phyloP scores from a whole-genome alignment of 2,888 invertebrate genomes.

The Agonum fuliginosum region DNA sequence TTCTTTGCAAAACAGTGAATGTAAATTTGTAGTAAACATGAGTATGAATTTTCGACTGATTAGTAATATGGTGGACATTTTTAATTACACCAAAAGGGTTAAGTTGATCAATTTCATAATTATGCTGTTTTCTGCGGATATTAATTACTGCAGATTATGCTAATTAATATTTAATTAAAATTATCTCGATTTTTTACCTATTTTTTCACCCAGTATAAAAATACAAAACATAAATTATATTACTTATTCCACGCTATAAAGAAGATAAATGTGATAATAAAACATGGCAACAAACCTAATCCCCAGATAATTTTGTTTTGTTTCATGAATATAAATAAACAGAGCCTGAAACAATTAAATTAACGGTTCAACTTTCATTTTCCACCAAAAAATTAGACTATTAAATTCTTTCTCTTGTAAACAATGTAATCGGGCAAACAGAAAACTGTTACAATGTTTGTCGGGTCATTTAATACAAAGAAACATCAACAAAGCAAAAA shows the following conservation, averaged over 20 bases:
- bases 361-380: constrained; percentile 39
- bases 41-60: too few relatives aligned
- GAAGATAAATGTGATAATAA: constrained; percentile 13
- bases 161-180: too few relatives aligned
- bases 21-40: too few relatives aligned
- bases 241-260: not conserved
- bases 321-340: constrained; percentile 17
- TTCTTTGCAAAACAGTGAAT: too few relatives aligned
- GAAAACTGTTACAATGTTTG: constrained; percentile 3
- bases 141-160: too few relatives aligned
- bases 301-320: not conserved
- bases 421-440: not conserved
- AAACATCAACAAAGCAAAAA: not conserved
- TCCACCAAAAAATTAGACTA: constrained; percentile 10
- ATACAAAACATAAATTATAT: too few relatives aligned
- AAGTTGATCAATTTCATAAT: too few relatives aligned
- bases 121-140: too few relatives aligned
- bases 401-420: not conserved
- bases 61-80: too few relatives aligned
- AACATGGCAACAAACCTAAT: not conserved
- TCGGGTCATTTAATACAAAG: constrained; percentile 1
- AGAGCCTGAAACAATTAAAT: constrained; percentile 26
- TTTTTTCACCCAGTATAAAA: too few relatives aligned
- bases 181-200: not conserved
- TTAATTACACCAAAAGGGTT: too few relatives aligned